Conservation (phyloP, 2,888 invertebrate species). For the Pyrgus malvae region DNA sequence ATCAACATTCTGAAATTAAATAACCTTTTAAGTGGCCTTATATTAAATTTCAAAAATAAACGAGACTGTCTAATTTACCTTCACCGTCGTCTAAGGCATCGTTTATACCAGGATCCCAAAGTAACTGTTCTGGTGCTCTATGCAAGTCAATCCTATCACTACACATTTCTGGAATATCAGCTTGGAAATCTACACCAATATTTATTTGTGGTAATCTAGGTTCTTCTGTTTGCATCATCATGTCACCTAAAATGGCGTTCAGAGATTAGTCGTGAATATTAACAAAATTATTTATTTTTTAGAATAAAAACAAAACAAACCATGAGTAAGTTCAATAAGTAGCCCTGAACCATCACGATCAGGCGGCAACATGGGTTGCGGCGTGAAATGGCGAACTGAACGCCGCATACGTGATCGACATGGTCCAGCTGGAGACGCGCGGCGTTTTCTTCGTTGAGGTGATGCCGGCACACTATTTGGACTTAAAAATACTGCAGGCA, state of each 20-base stretch:
- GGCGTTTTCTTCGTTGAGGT: slow-evolving; percentile 84
- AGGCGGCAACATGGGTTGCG: slow-evolving; percentile 96
- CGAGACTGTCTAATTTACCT: slow-evolving; percentile 71
- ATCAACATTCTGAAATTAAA: too few relatives aligned
- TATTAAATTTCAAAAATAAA: too few relatives aligned
- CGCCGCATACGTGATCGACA: slow-evolving; percentile 75
- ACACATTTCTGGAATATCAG: slow-evolving; percentile 85
- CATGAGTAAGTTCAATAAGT: slow-evolving; percentile 81
- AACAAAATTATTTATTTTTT: background rate
- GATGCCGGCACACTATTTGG: slow-evolving; percentile 87
- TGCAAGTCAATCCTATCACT: slow-evolving; percentile 75
- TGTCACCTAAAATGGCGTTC: slow-evolving; percentile 52
- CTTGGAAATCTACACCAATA: slow-evolving; percentile 93
- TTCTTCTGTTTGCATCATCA: slow-evolving; percentile 61
- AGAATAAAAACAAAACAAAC: slow-evolving; percentile 39
- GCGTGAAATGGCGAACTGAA: slow-evolving; percentile 87
- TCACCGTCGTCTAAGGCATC: slow-evolving; percentile 87
- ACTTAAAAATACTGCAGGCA: slow-evolving; percentile 89
- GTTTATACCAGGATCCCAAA: slow-evolving; percentile 93
- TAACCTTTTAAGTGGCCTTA: too few relatives aligned
- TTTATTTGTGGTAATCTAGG: slow-evolving; percentile 89
- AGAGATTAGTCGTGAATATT: slow-evolving; percentile 40
- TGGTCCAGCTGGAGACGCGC: slow-evolving; percentile 84
- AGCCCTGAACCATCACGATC: slow-evolving; percentile 94
- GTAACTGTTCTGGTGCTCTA: slow-evolving; percentile 86